A percentile compares a stretch with the other conserved stretches of the same genome.
Conservation (phyloP, 2,113 vertebrate species). For the Saguinus midas region DNA sequence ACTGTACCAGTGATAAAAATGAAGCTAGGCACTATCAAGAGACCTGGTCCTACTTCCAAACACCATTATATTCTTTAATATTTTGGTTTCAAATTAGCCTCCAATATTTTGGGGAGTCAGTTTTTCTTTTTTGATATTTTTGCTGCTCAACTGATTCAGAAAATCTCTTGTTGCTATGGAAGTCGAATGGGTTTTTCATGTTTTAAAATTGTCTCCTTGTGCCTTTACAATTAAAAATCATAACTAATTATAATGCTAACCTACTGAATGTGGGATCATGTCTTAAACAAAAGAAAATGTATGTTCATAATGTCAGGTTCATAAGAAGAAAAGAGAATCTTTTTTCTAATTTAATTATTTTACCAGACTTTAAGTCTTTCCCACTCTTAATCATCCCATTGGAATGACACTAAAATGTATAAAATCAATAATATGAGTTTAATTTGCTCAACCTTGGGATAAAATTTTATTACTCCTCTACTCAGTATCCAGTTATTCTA, state of each 20-base stretch:
- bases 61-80: constrained; percentile 16
- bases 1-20: constrained; percentile 18
- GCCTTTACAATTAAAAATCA: constrained; percentile 61
- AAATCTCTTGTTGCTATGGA: constrained; percentile 66
- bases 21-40: neutral
- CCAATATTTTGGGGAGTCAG: neutral
- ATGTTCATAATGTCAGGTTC: neutral
- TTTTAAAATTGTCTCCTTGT: constrained; percentile 56
- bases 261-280: neutral
- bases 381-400: constrained; percentile 42
- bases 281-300: constrained; percentile 32
- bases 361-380: constrained; percentile 41
- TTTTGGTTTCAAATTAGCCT: constrained; percentile 30
- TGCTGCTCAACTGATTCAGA: constrained; percentile 45
- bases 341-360: constrained; percentile 47
- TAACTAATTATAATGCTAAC: constrained; percentile 58
- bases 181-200: constrained; percentile 17
- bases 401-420: constrained; percentile 3
- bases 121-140: constrained; percentile 49
- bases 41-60: constrained; percentile 15
- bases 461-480: constrained; percentile 54
- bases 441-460: constrained; percentile 37
- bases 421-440: constrained; percentile 54
- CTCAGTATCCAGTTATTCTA: constrained; percentile 62
- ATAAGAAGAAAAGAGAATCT: neutral